A percentile compares a stretch with the other conserved stretches of the same genome.
These are phyloP conservation scores for Pegoplata infirma DNA, from an alignment of 2,888 invertebrate species.

Conservation along the genomic window DNA sequence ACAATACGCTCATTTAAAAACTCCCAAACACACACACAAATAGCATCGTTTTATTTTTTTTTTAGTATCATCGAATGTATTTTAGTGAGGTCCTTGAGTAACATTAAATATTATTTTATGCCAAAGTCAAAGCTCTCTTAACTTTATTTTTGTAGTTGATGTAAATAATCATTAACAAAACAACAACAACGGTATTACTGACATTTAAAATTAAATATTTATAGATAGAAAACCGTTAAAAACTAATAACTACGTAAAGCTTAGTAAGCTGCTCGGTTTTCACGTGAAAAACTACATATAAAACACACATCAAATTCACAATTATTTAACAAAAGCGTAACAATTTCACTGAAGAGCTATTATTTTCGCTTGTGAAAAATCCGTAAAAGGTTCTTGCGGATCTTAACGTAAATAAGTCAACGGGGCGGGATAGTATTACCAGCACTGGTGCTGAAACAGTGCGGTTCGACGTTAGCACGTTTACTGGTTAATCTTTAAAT, in stretches of 20 bases:
- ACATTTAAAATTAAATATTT: constrained; percentile 32
- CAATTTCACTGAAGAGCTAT: too few species aligned
- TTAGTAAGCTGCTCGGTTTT: too few species aligned
- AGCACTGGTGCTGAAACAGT: too few species aligned
- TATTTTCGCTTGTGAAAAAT: too few species aligned
- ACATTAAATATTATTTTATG: constrained; percentile 45
- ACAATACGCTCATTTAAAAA: constrained; percentile 6
- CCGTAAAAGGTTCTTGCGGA: too few species aligned
- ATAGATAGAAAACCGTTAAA: constrained; percentile 6
- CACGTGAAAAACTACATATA: too few species aligned
- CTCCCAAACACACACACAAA: neutral
- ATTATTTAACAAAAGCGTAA: too few species aligned
- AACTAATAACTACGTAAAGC: constrained; percentile 4
- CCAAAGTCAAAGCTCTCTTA: constrained; percentile 55
- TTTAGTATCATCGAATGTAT: constrained; percentile 38
- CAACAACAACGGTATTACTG: constrained; percentile 23
- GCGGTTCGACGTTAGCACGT: too few species aligned
- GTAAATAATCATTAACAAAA: constrained; percentile 40
- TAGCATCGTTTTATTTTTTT: constrained; percentile 20
- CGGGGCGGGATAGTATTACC: too few species aligned
- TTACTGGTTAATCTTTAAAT: too few species aligned
- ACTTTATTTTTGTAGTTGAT: constrained; percentile 22
- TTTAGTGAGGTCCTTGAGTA: constrained; percentile 50
- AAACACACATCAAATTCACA: too few species aligned
- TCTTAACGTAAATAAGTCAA: too few species aligned